phyloP scores from a whole-genome alignment of 2,888 invertebrate genomes.

The Cosmorhoe ocellata region DNA sequence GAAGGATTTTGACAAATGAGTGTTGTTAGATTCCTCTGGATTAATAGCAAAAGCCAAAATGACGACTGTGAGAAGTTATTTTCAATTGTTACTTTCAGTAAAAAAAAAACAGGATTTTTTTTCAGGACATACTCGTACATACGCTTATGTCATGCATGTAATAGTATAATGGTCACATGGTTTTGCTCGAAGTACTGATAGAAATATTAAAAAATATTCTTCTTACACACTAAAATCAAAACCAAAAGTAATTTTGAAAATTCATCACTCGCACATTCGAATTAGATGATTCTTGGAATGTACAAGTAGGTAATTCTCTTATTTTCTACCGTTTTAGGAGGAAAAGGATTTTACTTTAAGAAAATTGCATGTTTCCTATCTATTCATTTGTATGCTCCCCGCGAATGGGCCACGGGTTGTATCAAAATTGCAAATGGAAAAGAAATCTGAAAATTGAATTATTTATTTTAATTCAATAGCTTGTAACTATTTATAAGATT shows the following conservation, averaged over 20 bases:
- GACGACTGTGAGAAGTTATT: no score
- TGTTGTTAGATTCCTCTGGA: no score
- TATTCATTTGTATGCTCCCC: slow-evolving; percentile 18
- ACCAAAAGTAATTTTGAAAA: no score
- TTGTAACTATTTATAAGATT: background rate
- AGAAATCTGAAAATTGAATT: background rate
- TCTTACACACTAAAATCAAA: background rate
- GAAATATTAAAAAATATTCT: no score
- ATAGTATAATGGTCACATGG: no score
- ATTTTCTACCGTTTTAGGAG: slow-evolving; percentile 6
- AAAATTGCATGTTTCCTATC: slow-evolving; percentile 16
- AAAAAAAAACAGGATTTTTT: no score
- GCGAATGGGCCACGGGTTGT: background rate
- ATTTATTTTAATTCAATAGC: slow-evolving; percentile 14
- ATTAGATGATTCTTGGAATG: background rate
- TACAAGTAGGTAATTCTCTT: background rate
- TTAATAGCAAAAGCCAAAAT: no score
- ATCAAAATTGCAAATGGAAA: slow-evolving; percentile 10
- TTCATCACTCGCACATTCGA: background rate
- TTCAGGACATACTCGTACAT: no score
- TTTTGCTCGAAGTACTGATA: no score
- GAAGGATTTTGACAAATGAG: no score
- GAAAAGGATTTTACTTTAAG: slow-evolving; percentile 15
- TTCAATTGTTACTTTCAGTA: no score
- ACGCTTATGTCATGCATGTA: no score